Base-by-base conservation (phyloP, 2,797 vertebrate genomes). In the Sorex maritimensis region DNA sequence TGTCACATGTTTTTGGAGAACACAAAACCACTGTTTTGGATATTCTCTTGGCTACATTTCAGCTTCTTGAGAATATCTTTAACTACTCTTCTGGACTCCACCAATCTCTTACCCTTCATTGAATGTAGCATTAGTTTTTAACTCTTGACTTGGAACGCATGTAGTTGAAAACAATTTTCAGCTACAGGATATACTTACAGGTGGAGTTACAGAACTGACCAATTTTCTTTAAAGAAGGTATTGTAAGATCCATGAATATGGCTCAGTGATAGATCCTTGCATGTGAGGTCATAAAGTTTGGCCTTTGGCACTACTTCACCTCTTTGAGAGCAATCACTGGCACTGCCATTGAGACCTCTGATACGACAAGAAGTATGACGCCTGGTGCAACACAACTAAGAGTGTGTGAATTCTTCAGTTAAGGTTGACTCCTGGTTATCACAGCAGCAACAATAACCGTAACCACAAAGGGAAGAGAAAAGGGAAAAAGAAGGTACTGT, bases 121-220 rank as follows among this genome's bases (percentile, higher is more conserved):
- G 8, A 75, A 34, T n/a, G 72, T 69, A 86, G 21, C 26, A 41
- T 21, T 69, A 30, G 6, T 69, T 2, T 84, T 86, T 89, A 88
- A 72, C 6, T 87, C n/a, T 24, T 61, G 74, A 90, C 61, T 83
- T 65, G 82, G 38, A 82, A 5, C 58, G 3, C 75, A 89, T 41
- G 13, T 49, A 12, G 26, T 82, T 84, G 41, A 93, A 92, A 83
- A 81, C 73, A 86, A 91, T 86, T 72, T 28, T 92, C 86, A 63
- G 85, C 81, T 41, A 74, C 30, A 52, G 41, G 41, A 69, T 71
- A 55, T 17, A 55, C 17, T 55, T 55, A 55, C 17, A 55, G n/a
- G 23, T 77, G 73, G 34, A 8, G 44, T 81, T 81, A 80, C 28
- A 63, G 41, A 68, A 68, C 2, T 41, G 6, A 52, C 75, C 14